Base-by-base conservation (phyloP, 1,140 invertebrate genomes). In the Penaeus japonicus region DNA sequence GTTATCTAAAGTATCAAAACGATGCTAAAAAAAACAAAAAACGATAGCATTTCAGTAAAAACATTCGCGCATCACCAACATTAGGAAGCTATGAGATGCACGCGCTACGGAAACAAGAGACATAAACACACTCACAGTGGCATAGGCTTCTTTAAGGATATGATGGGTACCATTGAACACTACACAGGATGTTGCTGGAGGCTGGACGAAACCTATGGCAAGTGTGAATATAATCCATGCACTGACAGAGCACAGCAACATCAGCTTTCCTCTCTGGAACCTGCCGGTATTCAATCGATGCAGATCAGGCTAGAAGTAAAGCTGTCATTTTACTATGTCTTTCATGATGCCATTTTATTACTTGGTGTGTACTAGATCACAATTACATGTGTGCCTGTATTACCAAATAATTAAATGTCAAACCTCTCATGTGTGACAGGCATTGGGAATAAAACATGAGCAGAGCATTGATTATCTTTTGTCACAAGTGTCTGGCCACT, bases 211-310 rank as follows among this genome's bases (percentile, higher is more conserved):
- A 39, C 98, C 98, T 89, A 99, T 93, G 0, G 98, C 97, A 78
- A 99, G 93, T 12, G 98, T 99, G 93, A 99, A 99, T 20, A 99
- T 94, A 47, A 99, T 97, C 98, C 98, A 99, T 84, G 97, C 97
- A 5, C 96, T 95, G 20, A 99, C 93, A 0, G 98, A 98, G 57
- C 96, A 96, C n/a, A 99, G 92, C 57, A 99, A 93, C 81, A 99
- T 94, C 62, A 96, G 93, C 92, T 98, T 97, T 17, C 96, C 96
- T 91, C 96, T 97, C 85, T 96, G 95, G 94, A 96, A 97, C 90
- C 96, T 95, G 77, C 27, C 24, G n/a, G 47, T 57, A 18, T 20
- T 65, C n/a, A 22, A 32, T 47, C 47, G 7, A 39, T 39, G 35
- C 35, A 47, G 47, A 47, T 47, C 47, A 7, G 5, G 47, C 47